A percentile compares a stretch with the other conserved stretches of the same genome.
These are phyloP conservation scores for Stenurella melanura DNA, from an alignment of 2,888 invertebrate species.

Conservation along the genomic window DNA sequence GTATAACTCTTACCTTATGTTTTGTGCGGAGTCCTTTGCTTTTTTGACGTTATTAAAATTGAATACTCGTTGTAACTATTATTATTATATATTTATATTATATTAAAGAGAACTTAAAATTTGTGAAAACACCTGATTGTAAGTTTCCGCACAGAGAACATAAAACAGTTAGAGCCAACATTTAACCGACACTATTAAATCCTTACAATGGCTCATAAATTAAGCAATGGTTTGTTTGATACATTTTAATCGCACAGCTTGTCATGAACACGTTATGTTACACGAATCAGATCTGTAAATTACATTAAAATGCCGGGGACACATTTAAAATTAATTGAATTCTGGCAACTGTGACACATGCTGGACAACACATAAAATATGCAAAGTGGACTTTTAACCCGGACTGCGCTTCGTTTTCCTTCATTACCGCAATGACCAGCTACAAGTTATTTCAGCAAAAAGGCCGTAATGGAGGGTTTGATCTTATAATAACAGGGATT, in stretches of 20 bases:
- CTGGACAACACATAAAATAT: neutral
- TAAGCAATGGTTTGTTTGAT: slow-evolving; percentile 24
- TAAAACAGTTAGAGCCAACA: slow-evolving; percentile 3
- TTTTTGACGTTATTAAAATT: too few relatives aligned
- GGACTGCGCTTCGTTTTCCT: neutral
- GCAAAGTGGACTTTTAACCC: slow-evolving; percentile 4
- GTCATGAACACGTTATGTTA: slow-evolving; percentile 6
- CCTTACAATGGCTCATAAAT: slow-evolving; percentile 16
- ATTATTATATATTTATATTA: too few relatives aligned
- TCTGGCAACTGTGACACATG: slow-evolving; percentile 8
- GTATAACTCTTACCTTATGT: too few relatives aligned
- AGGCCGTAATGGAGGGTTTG: neutral
- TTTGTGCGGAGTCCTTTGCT: too few relatives aligned
- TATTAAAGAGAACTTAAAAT: too few relatives aligned
- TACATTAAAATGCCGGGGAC: neutral
- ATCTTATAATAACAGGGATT: too few relatives aligned
- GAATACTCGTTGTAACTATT: too few relatives aligned
- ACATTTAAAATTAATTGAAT: slow-evolving; percentile 18
- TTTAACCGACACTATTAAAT: slow-evolving; percentile 19
- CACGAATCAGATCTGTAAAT: slow-evolving; percentile 14
- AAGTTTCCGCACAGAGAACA: slow-evolving; percentile 2
- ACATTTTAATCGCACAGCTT: slow-evolving; percentile 19
- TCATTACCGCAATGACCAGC: neutral
- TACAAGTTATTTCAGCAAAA: neutral
- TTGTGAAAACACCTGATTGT: too few relatives aligned